phyloP scores from a whole-genome alignment of 2,113 vertebrate species.

The Sebastes schlegelii region DNA sequence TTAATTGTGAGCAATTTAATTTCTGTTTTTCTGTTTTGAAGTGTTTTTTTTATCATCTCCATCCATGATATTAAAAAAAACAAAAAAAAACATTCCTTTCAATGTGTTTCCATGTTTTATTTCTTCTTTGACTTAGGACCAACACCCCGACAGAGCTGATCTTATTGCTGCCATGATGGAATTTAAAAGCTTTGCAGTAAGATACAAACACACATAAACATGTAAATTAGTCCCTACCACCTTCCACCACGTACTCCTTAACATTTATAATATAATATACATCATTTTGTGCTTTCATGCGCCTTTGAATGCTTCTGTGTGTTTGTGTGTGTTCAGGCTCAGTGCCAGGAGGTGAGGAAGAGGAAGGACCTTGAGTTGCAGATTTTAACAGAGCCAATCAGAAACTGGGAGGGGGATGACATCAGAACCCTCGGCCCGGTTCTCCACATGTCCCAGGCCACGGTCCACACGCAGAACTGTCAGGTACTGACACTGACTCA shows the following conservation, averaged over 20 bases:
- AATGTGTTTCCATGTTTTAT: not conserved
- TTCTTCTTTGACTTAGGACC: slow-evolving; percentile 83
- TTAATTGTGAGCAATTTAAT: not conserved
- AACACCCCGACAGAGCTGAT: slow-evolving; percentile 92
- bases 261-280: no score
- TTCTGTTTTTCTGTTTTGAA: not conserved
- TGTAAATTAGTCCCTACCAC: no score
- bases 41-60: not conserved
- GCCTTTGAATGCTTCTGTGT: not conserved
- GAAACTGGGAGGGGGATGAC: slow-evolving; percentile 96
- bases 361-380: slow-evolving; percentile 95
- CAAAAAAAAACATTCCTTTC: not conserved
- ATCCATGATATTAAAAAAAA: not conserved
- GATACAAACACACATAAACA: slow-evolving; percentile 44
- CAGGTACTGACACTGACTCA: slow-evolving; percentile 83
- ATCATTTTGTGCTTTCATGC: not conserved
- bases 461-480: slow-evolving; percentile 89
- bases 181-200: slow-evolving; percentile 94
- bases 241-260: no score
- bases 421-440: slow-evolving; percentile 92
- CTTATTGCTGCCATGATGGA: slow-evolving; percentile 91
- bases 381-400: slow-evolving; percentile 94
- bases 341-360: slow-evolving; percentile 95
- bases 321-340: slow-evolving; percentile 79
- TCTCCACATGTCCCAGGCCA: slow-evolving; percentile 93